Base-by-base conservation (phyloP, 53 echinoderm and acorn worm genomes). In the Arbacia lixula region DNA sequence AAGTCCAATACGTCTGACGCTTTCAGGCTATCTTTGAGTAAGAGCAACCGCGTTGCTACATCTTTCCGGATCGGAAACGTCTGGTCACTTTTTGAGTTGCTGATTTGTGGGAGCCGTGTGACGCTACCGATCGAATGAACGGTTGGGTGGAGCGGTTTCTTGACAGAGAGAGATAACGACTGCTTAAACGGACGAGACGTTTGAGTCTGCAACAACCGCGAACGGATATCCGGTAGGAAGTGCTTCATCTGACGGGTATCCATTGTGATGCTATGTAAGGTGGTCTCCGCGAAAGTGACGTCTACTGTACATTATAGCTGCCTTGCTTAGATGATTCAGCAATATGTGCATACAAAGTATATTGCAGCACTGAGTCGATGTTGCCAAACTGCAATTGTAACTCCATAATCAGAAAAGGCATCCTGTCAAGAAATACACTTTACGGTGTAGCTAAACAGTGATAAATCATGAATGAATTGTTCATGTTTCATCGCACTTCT, bases 161-260 rank as follows among this genome's bases (percentile, higher is more conserved):
- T 27, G 1, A 46, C 3, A 2, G 71, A 17, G 41, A 46, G 29
- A 6, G 46, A 41, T 17, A 71, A 29, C 6, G 40, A 41, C 29
- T 71, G 39, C 2, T 71, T 29, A 29, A 71, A 46, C 5, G 24
- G 39, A 1, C 27, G 46, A 12, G 46, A 42, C 35, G 71, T 71
- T 29, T 71, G 71, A 12, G 71, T 12, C 43, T 71, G 71, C 21
- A 71, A 12, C 71, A 71, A 42, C 35, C 71, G 71, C 8, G 71
- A 71, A 11, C 71, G 71, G 46, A 71, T 71, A 38, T 71, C 71
- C 14, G 71, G 71, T 1, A 71, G 71, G 17, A 71, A 71, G 12
- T 25, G 25, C 20, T 46, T 71, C 28, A 71, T 25, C 46, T 71
- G 71, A 17, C 42, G 46, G 16, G 71, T 25, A 12, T 71, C 50